Base-by-base conservation (phyloP, 2,888 invertebrate species). In the Morpho deidamia region DNA sequence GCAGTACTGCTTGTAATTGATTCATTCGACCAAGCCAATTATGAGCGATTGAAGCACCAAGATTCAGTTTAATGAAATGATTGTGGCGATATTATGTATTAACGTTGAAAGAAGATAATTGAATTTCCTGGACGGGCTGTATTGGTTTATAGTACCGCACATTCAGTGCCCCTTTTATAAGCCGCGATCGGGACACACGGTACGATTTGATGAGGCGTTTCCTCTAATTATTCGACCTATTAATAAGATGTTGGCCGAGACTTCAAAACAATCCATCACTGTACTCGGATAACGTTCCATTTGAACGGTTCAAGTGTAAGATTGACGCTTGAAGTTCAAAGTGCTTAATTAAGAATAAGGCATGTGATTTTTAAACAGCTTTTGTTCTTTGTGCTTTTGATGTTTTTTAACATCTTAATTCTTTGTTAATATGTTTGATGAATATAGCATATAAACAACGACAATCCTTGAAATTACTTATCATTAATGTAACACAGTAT, bases 151-250 rank as follows among this genome's bases (percentile, higher is more conserved):
- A 77, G 76, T 70, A 58, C 64, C 66, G 71, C 63, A 70, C 68
- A 67, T 60, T 74, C 76, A 75, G 76, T 72, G 78, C 77, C 82
- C 85, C 84, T 82, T 83, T 79, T 78, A 78, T 78, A 71, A 55
- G 46, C 67, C 65, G 62, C 67, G 32, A 46, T 74, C 69, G 73
- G 70, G 66, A 65, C 74, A 72, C 67, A 69, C 73, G 71, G 72
- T 72, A 69, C 67, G 65, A 63, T 73, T 78, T 80, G 82, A 87
- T 85, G 80, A 81, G 79, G 78, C 82, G 80, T 80, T 87, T 88
- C 88, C 87, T 88, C 78, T 85, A 86, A 88, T 89, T 88, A 87
- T 80, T 81, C 76, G 78, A 74, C 72, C 84, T 85, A 87, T 87
- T 88, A 87, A 86, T 86, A 86, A 81, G 77, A 77, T 66, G 68